Evolutionary conservation across 2,113 vertebrate species (phyloP).

Genomic region (Tricholaema leucomelas): DNA sequence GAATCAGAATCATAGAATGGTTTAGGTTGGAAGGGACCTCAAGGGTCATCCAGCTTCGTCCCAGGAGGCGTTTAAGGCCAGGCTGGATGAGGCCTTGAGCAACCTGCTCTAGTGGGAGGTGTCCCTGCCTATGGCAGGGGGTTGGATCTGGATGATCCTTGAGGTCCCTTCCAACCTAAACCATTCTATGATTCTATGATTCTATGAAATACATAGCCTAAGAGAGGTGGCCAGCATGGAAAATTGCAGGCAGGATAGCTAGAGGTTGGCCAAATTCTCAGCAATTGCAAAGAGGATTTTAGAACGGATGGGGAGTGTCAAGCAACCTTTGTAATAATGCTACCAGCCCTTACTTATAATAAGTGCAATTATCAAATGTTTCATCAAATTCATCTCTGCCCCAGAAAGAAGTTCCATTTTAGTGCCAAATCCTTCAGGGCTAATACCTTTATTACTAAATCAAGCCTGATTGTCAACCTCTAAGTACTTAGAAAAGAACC

Average conservation of each 20-base stretch:
- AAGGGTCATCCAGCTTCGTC: no score
- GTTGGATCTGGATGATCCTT: no score
- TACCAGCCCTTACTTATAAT: slow-evolving; percentile 35
- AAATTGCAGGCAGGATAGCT: slow-evolving; percentile 33
- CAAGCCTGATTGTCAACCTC: slow-evolving; percentile 26
- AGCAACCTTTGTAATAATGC: slow-evolving; percentile 47
- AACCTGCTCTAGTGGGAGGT: no score
- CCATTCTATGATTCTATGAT: no score
- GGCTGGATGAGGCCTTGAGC: no score
- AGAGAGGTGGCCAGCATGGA: slow-evolving; percentile 27
- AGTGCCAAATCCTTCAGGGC: slow-evolving; percentile 55
- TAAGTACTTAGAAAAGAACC: slow-evolving; percentile 62
- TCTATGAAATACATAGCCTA: not conserved
- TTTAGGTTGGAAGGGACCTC: no score
- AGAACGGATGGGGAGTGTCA: slow-evolving; percentile 40
- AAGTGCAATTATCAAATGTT: slow-evolving; percentile 58
- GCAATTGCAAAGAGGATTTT: slow-evolving; percentile 39
- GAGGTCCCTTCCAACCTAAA: no score
- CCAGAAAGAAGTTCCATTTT: slow-evolving; percentile 41
- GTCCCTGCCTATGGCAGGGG: no score
- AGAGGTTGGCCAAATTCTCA: slow-evolving; percentile 7
- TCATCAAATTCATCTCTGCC: slow-evolving; percentile 45
- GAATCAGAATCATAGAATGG: no score
- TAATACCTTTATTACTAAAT: slow-evolving; percentile 40
- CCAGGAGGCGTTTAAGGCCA: no score